Percentiles rank a stretch among this genome's conserved stretches.
Evolutionary conservation across 2,888 invertebrate species (phyloP).

Genomic region (Drosophila neutralis): DNA sequence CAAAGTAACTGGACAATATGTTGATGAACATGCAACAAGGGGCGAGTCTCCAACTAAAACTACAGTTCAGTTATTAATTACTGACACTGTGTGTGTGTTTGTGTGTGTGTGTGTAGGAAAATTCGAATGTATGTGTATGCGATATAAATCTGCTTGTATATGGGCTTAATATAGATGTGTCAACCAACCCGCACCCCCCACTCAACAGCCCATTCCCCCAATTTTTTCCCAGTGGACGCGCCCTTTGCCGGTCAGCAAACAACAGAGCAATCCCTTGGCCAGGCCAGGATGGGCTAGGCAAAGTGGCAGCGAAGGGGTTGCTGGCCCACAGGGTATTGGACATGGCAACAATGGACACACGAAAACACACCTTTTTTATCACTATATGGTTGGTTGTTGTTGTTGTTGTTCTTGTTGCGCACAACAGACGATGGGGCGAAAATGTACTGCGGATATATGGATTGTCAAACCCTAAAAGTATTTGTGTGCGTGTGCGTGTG

Average conservation of each 20-base stretch:
- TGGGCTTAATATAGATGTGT: slow-evolving; percentile 47
- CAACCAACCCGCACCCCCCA: neutral
- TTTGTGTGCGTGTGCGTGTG: slow-evolving; percentile 1
- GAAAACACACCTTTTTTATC: slow-evolving; percentile 62
- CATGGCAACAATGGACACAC: slow-evolving; percentile 57
- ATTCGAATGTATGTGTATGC: neutral
- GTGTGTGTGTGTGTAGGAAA: neutral
- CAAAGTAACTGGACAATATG: neutral
- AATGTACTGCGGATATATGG: slow-evolving; percentile 80
- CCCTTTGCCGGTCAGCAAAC: slow-evolving; percentile 36
- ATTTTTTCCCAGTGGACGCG: slow-evolving; percentile 23
- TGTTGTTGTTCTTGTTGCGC: slow-evolving; percentile 34
- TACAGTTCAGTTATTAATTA: slow-evolving; percentile 55
- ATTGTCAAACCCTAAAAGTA: slow-evolving; percentile 58
- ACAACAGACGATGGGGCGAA: slow-evolving; percentile 55
- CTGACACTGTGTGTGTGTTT: slow-evolving; percentile 18
- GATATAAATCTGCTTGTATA: slow-evolving; percentile 42
- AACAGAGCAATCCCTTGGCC: slow-evolving; percentile 32
- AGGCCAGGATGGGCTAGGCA: slow-evolving; percentile 1
- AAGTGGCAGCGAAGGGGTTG: neutral
- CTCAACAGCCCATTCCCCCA: neutral
- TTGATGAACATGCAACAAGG: slow-evolving; percentile 19
- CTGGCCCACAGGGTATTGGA: slow-evolving; percentile 30
- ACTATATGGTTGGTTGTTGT: slow-evolving; percentile 4
- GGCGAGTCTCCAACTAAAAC: slow-evolving; percentile 32